These are phyloP conservation scores for Acestrorhynchus altus DNA, from an alignment of 2,797 vertebrate species.

Conservation along the genomic window DNA sequence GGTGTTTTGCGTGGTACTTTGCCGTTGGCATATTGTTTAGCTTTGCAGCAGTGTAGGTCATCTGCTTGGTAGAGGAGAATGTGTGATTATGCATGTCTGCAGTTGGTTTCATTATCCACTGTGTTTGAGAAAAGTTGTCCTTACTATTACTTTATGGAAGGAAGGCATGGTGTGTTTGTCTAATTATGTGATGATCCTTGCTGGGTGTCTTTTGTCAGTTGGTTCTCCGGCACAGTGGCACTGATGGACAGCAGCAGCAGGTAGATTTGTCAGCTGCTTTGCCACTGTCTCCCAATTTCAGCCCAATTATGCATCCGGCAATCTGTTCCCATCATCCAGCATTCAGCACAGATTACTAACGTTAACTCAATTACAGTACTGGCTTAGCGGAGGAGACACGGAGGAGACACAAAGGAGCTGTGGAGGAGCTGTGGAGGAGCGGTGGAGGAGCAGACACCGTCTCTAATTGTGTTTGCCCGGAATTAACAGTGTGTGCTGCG, in stretches of 20 bases:
- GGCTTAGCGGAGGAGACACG: background rate
- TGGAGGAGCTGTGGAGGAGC: background rate
- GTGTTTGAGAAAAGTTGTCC: background rate
- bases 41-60: no score
- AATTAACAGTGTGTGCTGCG: slow-evolving; percentile 3
- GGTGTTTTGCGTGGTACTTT: no score
- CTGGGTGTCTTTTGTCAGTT: background rate
- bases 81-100: no score
- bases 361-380: background rate
- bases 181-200: background rate
- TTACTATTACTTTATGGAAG: background rate
- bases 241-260: slow-evolving; percentile 20
- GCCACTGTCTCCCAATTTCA: slow-evolving; percentile 13
- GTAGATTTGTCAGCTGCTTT: slow-evolving; percentile 36
- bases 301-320: slow-evolving; percentile 27
- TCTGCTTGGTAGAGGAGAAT: no score
- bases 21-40: no score
- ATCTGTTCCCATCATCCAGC: slow-evolving; percentile 14
- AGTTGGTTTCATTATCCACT: background rate
- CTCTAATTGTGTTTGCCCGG: background rate
- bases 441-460: background rate
- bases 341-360: background rate
- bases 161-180: background rate
- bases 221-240: background rate
- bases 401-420: no score